phyloP scores from a whole-genome alignment of 2,113 vertebrate species.

The Macrotis lagotis region DNA sequence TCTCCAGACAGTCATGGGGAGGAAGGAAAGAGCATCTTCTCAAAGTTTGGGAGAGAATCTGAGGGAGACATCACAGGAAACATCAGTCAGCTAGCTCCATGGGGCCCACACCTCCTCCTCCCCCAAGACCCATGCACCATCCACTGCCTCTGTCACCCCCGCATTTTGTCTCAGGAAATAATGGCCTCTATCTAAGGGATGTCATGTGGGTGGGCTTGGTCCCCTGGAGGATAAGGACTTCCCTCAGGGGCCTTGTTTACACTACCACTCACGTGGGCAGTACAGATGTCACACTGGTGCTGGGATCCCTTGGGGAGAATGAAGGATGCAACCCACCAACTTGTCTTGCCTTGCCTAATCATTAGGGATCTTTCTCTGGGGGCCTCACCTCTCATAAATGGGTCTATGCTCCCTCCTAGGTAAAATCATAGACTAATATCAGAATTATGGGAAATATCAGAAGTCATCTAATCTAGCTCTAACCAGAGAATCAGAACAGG shows the following conservation, averaged over 20 bases:
- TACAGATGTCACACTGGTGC: background rate
- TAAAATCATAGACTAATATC: background rate
- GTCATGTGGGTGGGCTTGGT: background rate
- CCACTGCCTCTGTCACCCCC: background rate
- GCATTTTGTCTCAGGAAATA: background rate
- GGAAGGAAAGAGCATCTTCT: background rate
- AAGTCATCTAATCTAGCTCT: background rate
- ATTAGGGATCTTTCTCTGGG: background rate
- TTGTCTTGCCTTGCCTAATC: background rate
- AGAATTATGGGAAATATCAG: background rate
- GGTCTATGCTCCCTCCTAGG: background rate
- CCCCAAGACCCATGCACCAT: background rate
- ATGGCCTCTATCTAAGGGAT: background rate
- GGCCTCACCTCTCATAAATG: background rate
- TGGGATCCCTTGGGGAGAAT: background rate
- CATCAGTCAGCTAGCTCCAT: background rate
- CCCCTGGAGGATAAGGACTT: background rate
- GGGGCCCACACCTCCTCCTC: background rate
- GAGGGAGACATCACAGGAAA: background rate
- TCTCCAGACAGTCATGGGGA: background rate
- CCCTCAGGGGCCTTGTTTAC: background rate
- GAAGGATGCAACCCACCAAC: background rate
- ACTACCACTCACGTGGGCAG: background rate
- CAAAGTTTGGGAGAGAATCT: background rate
- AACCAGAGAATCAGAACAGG: background rate